These are phyloP conservation scores for Psammodynastes pulverulentus DNA, from an alignment of 2,113 vertebrate species.

Conservation along the genomic window DNA sequence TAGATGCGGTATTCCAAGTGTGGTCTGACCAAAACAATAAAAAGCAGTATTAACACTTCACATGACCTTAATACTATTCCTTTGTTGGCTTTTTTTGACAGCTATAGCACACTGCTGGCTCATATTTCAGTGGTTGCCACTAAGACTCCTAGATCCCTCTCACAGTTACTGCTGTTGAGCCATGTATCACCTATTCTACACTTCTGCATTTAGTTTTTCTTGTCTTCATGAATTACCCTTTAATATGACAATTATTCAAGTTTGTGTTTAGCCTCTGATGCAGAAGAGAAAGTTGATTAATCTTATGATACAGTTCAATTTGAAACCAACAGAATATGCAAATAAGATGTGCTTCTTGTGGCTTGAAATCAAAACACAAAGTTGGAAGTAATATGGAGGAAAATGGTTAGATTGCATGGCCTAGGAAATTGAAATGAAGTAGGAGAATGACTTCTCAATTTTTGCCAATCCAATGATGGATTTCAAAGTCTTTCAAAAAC, in stretches of 20 bases:
- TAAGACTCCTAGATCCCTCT: no score
- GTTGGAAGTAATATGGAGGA: background rate
- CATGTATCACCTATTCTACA: no score
- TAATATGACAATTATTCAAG: background rate
- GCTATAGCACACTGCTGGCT: no score
- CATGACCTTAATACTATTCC: no score
- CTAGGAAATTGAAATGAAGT: background rate
- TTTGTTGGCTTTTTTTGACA: no score
- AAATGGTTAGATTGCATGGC: background rate
- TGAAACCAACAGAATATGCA: background rate
- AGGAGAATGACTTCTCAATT: background rate
- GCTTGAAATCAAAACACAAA: background rate
- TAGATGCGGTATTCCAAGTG: no score
- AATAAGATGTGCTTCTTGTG: background rate
- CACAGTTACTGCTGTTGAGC: no score
- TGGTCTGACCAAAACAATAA: no score
- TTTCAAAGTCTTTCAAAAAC: background rate
- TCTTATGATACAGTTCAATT: background rate
- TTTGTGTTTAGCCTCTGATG: background rate
- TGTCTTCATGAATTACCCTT: background rate
- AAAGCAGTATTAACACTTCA: no score
- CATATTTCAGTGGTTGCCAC: no score
- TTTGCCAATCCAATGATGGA: background rate
- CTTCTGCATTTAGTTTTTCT: no score
- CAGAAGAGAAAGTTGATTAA: background rate